Evolutionary conservation across 1,140 invertebrate genomes (phyloP).

Genomic region (Periplaneta americana): DNA sequence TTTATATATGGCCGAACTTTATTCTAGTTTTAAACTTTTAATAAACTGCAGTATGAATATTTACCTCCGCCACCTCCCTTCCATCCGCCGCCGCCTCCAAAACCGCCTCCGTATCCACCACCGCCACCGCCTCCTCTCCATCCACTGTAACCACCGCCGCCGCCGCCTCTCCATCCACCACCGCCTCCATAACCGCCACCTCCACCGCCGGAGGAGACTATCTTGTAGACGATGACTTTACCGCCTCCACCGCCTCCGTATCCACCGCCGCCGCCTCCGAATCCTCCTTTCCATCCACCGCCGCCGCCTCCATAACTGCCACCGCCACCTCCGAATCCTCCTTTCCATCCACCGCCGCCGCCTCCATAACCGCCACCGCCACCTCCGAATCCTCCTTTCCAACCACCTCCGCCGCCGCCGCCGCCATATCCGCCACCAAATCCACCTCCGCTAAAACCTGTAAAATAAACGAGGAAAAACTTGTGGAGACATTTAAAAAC

Average conservation of each 20-base stretch:
- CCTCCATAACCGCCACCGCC: not conserved
- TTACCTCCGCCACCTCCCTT: conserved; percentile 1
- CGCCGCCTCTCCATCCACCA: not conserved
- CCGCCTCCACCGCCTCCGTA: not conserved
- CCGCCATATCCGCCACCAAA: too few species aligned
- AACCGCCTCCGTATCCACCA: not conserved
- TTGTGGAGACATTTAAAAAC: too few species aligned
- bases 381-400: too few species aligned
- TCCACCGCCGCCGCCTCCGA: not conserved
- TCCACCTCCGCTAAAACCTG: too few species aligned
- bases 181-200: not conserved
- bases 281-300: not conserved
- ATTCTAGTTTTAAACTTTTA: too few species aligned
- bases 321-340: not conserved
- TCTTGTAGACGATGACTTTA: too few species aligned
- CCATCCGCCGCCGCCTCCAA: not conserved
- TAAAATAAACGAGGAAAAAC: too few species aligned
- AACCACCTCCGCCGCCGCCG: too few species aligned
- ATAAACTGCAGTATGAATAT: not conserved
- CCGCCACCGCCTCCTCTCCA: not conserved
- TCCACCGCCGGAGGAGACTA: not conserved
- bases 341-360: not conserved
- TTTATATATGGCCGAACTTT: too few species aligned
- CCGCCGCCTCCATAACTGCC: not conserved
- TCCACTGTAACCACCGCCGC: not conserved